Evolutionary conservation across 2,113 vertebrate species (phyloP).

Genomic region (Anarhynchus alexandrinus): DNA sequence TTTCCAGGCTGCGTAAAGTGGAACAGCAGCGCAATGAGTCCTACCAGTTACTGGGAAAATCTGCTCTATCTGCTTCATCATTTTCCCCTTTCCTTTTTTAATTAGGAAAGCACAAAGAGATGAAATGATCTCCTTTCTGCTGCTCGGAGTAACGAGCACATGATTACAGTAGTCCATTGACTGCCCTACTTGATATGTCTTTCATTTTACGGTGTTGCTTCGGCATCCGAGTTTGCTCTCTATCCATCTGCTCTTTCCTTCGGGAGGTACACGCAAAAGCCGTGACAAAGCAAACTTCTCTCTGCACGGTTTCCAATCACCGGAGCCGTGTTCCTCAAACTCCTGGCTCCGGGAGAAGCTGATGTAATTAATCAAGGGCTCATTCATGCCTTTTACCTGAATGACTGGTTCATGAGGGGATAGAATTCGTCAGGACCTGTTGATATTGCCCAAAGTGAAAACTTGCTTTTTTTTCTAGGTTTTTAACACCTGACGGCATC

Average conservation of each 20-base stretch:
- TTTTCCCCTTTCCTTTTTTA: background rate
- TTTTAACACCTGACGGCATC: background rate
- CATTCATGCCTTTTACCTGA: background rate
- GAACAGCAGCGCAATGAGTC: background rate
- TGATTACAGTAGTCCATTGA: background rate
- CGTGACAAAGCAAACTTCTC: background rate
- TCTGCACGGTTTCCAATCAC: rapidly evolving
- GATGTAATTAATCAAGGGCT: background rate
- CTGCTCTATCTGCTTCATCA: background rate
- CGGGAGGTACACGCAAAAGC: background rate
- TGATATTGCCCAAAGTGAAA: background rate
- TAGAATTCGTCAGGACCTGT: background rate
- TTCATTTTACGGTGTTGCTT: background rate
- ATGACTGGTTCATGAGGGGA: background rate
- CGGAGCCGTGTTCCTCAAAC: background rate
- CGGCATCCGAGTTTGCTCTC: background rate
- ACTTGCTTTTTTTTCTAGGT: background rate
- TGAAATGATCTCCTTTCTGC: background rate
- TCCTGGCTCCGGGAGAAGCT: background rate
- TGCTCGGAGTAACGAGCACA: background rate
- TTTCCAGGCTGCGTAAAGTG: background rate
- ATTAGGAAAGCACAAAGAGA: background rate
- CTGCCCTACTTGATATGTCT: background rate
- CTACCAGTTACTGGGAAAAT: background rate
- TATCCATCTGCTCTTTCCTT: background rate